A percentile compares a stretch with the other conserved stretches of the same genome.
phyloP scores from a whole-genome alignment of 2,113 vertebrate genomes.

The Rhea pennata region DNA sequence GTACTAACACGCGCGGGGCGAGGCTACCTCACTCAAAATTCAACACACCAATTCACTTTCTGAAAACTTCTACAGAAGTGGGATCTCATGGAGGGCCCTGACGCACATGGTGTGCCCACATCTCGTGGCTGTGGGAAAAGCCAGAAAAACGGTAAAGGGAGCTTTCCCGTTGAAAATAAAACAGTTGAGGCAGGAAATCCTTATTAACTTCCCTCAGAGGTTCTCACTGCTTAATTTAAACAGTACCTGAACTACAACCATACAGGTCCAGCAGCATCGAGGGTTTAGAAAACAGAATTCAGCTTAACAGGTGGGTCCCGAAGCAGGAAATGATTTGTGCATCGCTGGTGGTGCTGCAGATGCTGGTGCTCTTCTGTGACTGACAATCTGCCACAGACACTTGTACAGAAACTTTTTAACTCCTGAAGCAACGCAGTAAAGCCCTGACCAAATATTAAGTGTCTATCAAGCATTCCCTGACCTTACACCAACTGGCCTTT shows the following conservation, averaged over 20 bases:
- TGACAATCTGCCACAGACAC: neutral
- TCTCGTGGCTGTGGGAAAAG: neutral
- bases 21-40: neutral
- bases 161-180: neutral
- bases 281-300: neutral
- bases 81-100: neutral
- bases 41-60: neutral
- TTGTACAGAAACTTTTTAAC: neutral
- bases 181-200: neutral
- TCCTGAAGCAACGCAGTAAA: neutral
- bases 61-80: neutral
- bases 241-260: rapidly evolving
- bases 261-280: rapidly evolving
- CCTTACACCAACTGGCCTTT: rapidly evolving
- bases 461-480: neutral
- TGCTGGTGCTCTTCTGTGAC: rapidly evolving
- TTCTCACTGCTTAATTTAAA: no score
- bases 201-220: neutral
- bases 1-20: rapidly evolving
- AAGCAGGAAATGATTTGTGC: neutral
- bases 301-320: rapidly evolving
- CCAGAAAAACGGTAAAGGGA: rapidly evolving
- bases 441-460: rapidly evolving
- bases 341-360: rapidly evolving
- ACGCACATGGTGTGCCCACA: rapidly evolving